phyloP scores from a whole-genome alignment of 1,140 invertebrate species.

The Rhysida immarginata region DNA sequence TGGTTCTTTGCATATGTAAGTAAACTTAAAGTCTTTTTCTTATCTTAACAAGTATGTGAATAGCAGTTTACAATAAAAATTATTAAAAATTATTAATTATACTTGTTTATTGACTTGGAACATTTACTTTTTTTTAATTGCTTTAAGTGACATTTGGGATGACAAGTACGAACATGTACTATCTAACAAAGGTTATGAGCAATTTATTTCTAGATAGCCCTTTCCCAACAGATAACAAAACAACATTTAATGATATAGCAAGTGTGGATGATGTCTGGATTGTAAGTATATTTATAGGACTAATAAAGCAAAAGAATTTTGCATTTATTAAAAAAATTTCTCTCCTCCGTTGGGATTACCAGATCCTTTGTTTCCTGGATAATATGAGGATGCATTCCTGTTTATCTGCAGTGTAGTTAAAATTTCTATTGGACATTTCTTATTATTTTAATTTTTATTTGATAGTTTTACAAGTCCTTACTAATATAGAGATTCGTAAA shows the following conservation, averaged over 20 bases:
- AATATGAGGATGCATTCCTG: too few species aligned
- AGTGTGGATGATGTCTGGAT: slow-evolving; percentile 43
- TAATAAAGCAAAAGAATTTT: too few species aligned
- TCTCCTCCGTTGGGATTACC: too few species aligned
- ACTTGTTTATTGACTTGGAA: neutral
- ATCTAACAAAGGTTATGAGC: slow-evolving; percentile 42
- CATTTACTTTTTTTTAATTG: too few species aligned
- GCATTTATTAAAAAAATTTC: too few species aligned
- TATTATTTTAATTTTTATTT: too few species aligned
- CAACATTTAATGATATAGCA: slow-evolving; percentile 35
- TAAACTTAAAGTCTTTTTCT: slow-evolving; percentile 5
- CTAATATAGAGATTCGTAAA: too few species aligned
- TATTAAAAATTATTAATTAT: neutral
- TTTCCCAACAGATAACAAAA: slow-evolving; percentile 22
- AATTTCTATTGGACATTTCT: too few species aligned
- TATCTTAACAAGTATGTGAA: neutral
- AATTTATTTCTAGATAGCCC: slow-evolving; percentile 38
- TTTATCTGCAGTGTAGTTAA: too few species aligned
- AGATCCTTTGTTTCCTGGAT: too few species aligned
- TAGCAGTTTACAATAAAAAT: neutral
- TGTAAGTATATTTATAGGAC: too few species aligned
- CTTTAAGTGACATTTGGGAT: slow-evolving; percentile 42
- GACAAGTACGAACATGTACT: slow-evolving; percentile 41
- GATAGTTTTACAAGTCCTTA: too few species aligned
- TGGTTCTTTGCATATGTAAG: slow-evolving; percentile 39